Evolutionary conservation across 2,888 invertebrate genomes (phyloP).

Genomic region (Netelia melanura): DNA sequence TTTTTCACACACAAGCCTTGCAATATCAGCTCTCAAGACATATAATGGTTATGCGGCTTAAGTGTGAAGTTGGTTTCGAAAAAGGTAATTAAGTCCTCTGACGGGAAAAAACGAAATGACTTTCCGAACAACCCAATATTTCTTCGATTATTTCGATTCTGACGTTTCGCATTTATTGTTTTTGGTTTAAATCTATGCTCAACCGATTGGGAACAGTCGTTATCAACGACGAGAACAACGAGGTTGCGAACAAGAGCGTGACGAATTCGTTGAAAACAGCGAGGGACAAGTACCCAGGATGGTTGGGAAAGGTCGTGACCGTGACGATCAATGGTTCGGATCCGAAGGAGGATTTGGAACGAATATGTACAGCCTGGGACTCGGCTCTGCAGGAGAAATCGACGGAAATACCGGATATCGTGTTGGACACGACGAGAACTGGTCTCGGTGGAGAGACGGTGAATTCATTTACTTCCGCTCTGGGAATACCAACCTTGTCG

Average conservation of each 20-base stretch:
- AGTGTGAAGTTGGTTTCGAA: too few species aligned
- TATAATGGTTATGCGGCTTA: too few species aligned
- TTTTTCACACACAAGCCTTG: too few species aligned
- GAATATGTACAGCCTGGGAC: slow-evolving; percentile 79
- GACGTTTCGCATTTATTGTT: slow-evolving; percentile 14
- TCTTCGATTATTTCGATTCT: neutral
- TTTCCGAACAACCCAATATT: too few species aligned
- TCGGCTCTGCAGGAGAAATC: slow-evolving; percentile 84
- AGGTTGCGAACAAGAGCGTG: slow-evolving; percentile 79
- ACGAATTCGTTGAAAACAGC: slow-evolving; percentile 75
- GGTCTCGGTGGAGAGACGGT: slow-evolving; percentile 94
- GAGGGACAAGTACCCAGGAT: slow-evolving; percentile 74
- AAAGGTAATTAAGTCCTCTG: too few species aligned
- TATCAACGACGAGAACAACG: slow-evolving; percentile 79
- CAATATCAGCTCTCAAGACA: too few species aligned
- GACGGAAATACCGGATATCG: slow-evolving; percentile 90
- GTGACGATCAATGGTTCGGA: slow-evolving; percentile 77
- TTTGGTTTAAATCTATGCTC: neutral
- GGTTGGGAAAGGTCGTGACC: slow-evolving; percentile 76
- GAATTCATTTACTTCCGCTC: slow-evolving; percentile 92
- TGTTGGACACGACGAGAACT: slow-evolving; percentile 93
- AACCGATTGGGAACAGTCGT: slow-evolving; percentile 74
- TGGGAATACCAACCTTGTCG: slow-evolving; percentile 93
- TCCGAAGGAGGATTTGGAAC: slow-evolving; percentile 74
- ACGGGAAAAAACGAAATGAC: too few species aligned